Evolutionary conservation across 1,140 invertebrate genomes (phyloP), one percentile per base, ranked within the genome.

Genomic region (Sinonovacula constricta): DNA sequence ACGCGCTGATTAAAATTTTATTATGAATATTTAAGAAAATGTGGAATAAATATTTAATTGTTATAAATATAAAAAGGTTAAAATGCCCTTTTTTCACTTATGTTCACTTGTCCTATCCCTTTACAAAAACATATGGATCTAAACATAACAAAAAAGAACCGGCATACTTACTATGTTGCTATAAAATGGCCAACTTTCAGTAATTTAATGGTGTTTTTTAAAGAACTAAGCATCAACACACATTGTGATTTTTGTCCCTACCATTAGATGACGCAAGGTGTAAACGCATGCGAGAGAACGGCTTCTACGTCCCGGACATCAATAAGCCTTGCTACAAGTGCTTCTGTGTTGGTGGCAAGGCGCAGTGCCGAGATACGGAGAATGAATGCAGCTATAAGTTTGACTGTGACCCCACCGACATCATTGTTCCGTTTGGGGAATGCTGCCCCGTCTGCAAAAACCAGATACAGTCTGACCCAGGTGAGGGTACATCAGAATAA

Each of bases 401-500:
- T 3, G 31, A 63, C 18, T 74, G 71, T 65, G 14, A 63, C 2
- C 31, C 57, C 5, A 59, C 34, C 30, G 71, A 74, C 3, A 26
- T 45, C 12, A 65, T 74, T n/a, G 24, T 74, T 34, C 71, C 34
- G 14, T 54, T 74, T n/a, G 36, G 33, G n/a, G 71, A 74, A 45
- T 74, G 71, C 28, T 74, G 71, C 45, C 59, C 49, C 1, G 26
- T 74, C 59, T 74, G 71, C 30, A 15, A 22, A 24, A 49, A 74
- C 33, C 59, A 74, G 0, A 30, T 74, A 0, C 71, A 74, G 49
- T 49, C 57, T 2, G 59, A 74, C 15, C 59, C 71, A 34, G 71
- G 71, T 74, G 45, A 65, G 71, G 65, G 56, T 63, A 74, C 71
- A 74, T 65, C 71, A 65, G 45, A 22, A 51, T 51, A n/a, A n/a